Base-by-base conservation (phyloP, 2,888 invertebrate genomes). In the Lycocerus yunnanus region DNA sequence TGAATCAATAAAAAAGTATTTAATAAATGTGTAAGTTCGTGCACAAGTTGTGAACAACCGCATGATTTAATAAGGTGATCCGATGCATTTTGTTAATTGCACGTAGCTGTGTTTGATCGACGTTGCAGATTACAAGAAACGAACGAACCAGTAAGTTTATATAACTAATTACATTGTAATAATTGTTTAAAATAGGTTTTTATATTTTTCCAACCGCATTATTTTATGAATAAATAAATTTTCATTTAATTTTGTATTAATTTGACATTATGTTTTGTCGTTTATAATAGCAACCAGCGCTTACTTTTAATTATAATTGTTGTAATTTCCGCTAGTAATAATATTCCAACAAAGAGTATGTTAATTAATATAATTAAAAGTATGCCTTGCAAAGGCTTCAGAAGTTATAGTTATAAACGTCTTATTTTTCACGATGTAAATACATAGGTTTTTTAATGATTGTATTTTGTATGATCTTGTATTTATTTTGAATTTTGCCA, bases 21-120 rank as follows among this genome's bases (percentile, higher is more conserved):
- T 43, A 2, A 43, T 43, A 43, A 43, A 43, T n/a, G 6, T 43
- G 8, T 43, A 43, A 43, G 43, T 43, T 43, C 43, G 43, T 43
- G 43, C n/a, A n/a, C 43, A 43, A 43, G 43, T 43, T 43, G 43
- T 43, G 43, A 43, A 43, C 43, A 43, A n/a, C 1, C 43, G 43
- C n/a, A n/a, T 43, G 43, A 43, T 63, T 60, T 63, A 63, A 63
- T 18, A 63, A 63, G 20, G 20, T 63, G 61, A 43, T 15, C 16
- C 61, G 18, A 18, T 63, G 61, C 61, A 63, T 63, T 18, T 63
- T 63, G 61, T 20, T 63, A 63, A 63, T 63, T 63, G 61, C 20
- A 63, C 61, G 61, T 63, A 18, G 61, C 61, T 18, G n/a, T 16
- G 61, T 63, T 18, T 18, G 61, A 63, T 63, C n/a, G 43, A n/a